These are phyloP conservation scores for Amazona ochrocephala DNA, from an alignment of 2,797 vertebrate genomes.

Conservation along the genomic window DNA sequence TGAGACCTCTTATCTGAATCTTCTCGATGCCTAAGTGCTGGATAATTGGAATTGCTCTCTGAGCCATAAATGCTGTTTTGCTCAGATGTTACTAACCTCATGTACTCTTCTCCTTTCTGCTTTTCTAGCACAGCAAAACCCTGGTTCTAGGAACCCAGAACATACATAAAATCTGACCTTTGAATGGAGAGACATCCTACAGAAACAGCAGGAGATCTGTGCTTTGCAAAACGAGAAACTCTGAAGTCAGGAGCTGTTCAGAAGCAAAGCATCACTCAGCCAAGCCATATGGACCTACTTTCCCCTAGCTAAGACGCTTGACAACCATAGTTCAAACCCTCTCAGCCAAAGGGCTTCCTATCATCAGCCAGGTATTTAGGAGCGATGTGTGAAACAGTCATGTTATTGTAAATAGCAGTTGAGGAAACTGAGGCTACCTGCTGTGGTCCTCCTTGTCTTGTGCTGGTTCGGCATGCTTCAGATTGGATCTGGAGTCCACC, in stretches of 20 bases:
- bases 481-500: not conserved
- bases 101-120: not conserved
- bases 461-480: not conserved
- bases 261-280: not conserved
- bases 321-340: not conserved
- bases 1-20: conserved; percentile 65
- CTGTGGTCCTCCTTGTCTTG: not conserved
- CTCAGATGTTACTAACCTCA: conserved; percentile 30
- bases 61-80: conserved; percentile 14
- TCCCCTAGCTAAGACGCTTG: not conserved
- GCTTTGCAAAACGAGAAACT: not conserved
- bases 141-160: not conserved
- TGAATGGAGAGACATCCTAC: not conserved
- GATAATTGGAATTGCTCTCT: conserved; percentile 59
- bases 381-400: not conserved
- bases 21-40: conserved; percentile 44
- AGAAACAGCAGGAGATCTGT: not conserved
- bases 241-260: not conserved
- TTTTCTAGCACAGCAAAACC: not conserved
- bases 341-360: not conserved
- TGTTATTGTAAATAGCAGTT: not conserved
- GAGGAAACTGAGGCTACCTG: not conserved
- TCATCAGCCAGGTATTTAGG: not conserved
- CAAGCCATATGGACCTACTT: not conserved
- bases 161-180: not conserved